Evolutionary conservation across 2,113 vertebrate genomes (phyloP), one percentile per base, ranked within the genome.

Genomic region (Megalops atlanticus): DNA sequence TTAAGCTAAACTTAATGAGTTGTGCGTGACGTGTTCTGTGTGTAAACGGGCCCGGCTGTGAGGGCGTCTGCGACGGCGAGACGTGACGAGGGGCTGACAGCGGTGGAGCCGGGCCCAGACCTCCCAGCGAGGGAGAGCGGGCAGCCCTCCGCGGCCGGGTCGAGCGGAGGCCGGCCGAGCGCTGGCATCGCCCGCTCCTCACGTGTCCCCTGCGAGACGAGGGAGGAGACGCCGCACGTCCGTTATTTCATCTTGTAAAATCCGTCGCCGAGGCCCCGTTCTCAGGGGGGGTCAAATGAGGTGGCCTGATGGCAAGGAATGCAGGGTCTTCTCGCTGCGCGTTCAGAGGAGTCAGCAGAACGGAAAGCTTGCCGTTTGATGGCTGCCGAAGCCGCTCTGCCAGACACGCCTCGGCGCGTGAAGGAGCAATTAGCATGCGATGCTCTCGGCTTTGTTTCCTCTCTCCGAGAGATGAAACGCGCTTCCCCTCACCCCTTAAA

Each of bases 181-280:
- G 79, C 80, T 87, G 87, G 87, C 87, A 87, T 83, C 81, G 84
- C 76, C 73, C 54, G 78, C 81, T 80, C 80, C 83, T 80, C 81
- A 82, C 2, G 21, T 5, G 70, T 73, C 47, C 24, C n/a, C n/a
- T n/a, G n/a, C n/a, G n/a, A n/a, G n/a, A n/a, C n/a, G n/a, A n/a
- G n/a, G n/a, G n/a, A n/a, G n/a, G n/a, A n/a, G n/a, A n/a, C n/a
- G n/a, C n/a, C n/a, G n/a, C 47, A 18, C 21, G 45, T 79, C 81
- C 47, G 80, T 82, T 84, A 82, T 74, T 18, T 45, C 85, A 84
- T 74, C 74, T n/a, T n/a, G n/a, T n/a, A n/a, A n/a, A n/a, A n/a
- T n/a, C n/a, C n/a, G n/a, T n/a, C n/a, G n/a, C n/a, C n/a, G n/a
- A n/a, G n/a, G n/a, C n/a, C n/a, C n/a, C n/a, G n/a, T 8, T 36